Conservation (phyloP, 1,140 invertebrate species). For the Eueides isabella region DNA sequence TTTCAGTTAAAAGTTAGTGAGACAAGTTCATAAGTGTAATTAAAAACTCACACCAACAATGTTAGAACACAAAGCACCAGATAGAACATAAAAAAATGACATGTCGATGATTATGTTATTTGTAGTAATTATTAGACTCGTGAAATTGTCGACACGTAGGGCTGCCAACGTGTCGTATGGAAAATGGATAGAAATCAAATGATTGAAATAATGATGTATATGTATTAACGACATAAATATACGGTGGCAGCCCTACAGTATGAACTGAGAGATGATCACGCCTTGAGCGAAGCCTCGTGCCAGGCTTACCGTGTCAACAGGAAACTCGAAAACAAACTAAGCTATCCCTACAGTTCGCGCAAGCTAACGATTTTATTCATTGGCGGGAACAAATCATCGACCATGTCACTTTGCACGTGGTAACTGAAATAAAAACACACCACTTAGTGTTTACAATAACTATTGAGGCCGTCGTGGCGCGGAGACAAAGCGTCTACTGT, state of each 20-base stretch:
- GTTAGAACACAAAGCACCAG: slow-evolving; percentile 10
- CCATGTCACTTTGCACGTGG: slow-evolving; percentile 93
- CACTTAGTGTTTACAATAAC: slow-evolving; percentile 14
- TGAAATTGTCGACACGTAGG: slow-evolving; percentile 41
- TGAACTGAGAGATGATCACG: slow-evolving; percentile 30
- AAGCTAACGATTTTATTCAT: slow-evolving; percentile 76
- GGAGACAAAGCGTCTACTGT: too few species aligned
- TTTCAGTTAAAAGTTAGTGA: not conserved
- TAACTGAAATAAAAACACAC: slow-evolving; percentile 88
- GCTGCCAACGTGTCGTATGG: too few species aligned
- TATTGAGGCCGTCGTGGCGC: too few species aligned
- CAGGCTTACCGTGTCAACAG: slow-evolving; percentile 67
- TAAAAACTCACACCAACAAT: not conserved
- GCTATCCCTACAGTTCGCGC: slow-evolving; percentile 48
- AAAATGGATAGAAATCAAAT: too few species aligned
- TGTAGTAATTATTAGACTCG: slow-evolving; percentile 45
- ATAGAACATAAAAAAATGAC: slow-evolving; percentile 56
- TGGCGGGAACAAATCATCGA: slow-evolving; percentile 95
- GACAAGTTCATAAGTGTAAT: not conserved
- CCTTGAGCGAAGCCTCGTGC: slow-evolving; percentile 65
- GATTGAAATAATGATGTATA: too few species aligned
- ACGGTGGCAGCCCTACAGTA: slow-evolving; percentile 15
- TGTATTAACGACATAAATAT: too few species aligned
- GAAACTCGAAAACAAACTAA: slow-evolving; percentile 41
- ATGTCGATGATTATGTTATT: slow-evolving; percentile 69